Evolutionary conservation across 2,888 invertebrate species (phyloP).

Genomic region (Campoplex capitator): DNA sequence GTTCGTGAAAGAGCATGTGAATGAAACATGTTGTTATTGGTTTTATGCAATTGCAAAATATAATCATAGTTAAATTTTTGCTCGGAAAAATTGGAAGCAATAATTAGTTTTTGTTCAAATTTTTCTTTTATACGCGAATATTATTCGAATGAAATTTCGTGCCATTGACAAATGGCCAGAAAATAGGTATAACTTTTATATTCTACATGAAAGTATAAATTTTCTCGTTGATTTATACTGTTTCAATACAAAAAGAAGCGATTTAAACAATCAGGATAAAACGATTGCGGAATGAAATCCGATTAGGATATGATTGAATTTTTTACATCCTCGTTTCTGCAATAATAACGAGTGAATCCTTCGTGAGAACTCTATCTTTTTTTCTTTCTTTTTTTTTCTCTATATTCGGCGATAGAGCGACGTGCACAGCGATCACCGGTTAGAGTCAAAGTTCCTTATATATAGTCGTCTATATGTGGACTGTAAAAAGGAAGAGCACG

Average conservation of each 20-base stretch:
- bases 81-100: neutral
- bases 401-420: constrained; percentile 6
- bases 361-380: neutral
- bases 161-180: neutral
- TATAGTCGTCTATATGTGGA: constrained; percentile 47
- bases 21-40: no score
- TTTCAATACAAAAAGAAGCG: neutral
- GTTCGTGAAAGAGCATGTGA: no score
- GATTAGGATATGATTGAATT: constrained; percentile 51
- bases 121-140: neutral
- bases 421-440: constrained; percentile 44
- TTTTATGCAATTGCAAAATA: no score
- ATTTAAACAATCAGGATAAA: constrained; percentile 5
- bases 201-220: neutral
- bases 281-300: constrained; percentile 25
- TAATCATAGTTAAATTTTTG: neutral
- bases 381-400: neutral
- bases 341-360: constrained; percentile 28
- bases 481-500: constrained; percentile 23
- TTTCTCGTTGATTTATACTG: neutral
- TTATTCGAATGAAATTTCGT: neutral
- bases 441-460: constrained; percentile 38
- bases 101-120: neutral
- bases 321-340: constrained; percentile 28
- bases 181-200: neutral